Evolutionary conservation across 2,888 invertebrate species (phyloP), one percentile per base, ranked within the genome.

Genomic region (Synanthedon andrenaeformis): DNA sequence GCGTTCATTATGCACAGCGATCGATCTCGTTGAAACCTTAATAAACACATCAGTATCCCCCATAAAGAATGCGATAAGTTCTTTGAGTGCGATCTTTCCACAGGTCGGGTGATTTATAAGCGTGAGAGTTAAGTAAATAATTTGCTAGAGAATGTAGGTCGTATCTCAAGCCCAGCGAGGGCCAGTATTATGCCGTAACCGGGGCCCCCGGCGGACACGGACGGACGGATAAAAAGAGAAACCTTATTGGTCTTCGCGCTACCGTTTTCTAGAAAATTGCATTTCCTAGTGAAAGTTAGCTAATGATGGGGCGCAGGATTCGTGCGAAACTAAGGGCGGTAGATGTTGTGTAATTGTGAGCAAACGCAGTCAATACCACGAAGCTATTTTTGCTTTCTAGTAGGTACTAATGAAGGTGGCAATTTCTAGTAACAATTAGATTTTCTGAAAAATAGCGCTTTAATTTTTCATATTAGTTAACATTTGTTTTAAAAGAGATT

Each of bases 211-310:
- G 58, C 51, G 35, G 51, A 19, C 77, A 78, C 76, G 78, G 76
- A 69, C 74, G 75, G 76, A 69, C 74, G 75, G 76, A 76, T 80
- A 79, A 77, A 80, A 82, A 82, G 81, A 82, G 83, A 83, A 76
- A 79, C 74, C 70, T 70, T 70, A 69, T 67, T 74, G 70, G 65
- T 76, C 76, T 77, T 82, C 78, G 83, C 84, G 84, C 84, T 84
- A 85, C 83, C 76, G 83, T 87, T 83, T 86, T 82, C 84, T 86
- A 87, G 79, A 83, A 85, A 86, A 85, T 86, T 82, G 74, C 82
- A 70, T 84, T 85, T 86, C 85, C 84, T 81, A 67, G 86, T 80
- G 86, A 87, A 87, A 87, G 86, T 79, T 60, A 59, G 61, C 66
- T 82, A 82, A 84, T 84, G 72, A 80, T 66, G 76, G 79, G 81